Evolutionary conservation across 2,888 invertebrate genomes (phyloP), one percentile per base, ranked within the genome.

Genomic region (Electrophaes corylata): DNA sequence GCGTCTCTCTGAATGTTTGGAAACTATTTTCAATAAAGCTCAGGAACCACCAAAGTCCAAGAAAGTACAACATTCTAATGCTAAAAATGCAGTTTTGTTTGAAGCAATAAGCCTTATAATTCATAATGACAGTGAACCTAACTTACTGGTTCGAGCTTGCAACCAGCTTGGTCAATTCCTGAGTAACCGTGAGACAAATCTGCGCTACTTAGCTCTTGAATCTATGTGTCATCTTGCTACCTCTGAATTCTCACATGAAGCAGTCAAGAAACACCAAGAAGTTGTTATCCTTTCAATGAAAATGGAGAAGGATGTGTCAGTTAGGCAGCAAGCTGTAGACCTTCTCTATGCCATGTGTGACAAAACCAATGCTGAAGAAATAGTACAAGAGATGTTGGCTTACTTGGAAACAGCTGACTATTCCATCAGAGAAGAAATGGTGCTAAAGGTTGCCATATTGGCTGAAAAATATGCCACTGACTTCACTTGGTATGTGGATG

Each of bases 401-500:
- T 99, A 99, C 84, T 92, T 99, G 71, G 99, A 99, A 93, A 98
- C 99, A 19, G 99, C 99, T 55, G 99, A 99, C 90, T 99, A 99
- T 90, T 99, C 99, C 20, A 99, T 99, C 74, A 94, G 99, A 69
- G 99, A 99, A 91, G 99, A 99, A 92, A 99, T 99, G 99, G 99
- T 99, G 35, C 92, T 99, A 47, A 99, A 99, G 92, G 99, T 99
- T 64, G 99, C 99, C 50, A 99, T 99, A 78, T 91, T 99, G 66
- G 98, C 99, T 44, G 99, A 99, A 88, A 99, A 99, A 89, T 99
- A 99, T 91, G 99, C 99, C 14, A 98, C 98, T 46, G 99, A 99
- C 87, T 99, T 98, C 81, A 99, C 99, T 46, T 99, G 99, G 99
- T 99, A 92, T 84, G 97, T 97, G 66, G 99, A 99, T 92, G 99